Evolutionary conservation across 1,140 invertebrate genomes (phyloP).

Genomic region (Eumaeus atala): DNA sequence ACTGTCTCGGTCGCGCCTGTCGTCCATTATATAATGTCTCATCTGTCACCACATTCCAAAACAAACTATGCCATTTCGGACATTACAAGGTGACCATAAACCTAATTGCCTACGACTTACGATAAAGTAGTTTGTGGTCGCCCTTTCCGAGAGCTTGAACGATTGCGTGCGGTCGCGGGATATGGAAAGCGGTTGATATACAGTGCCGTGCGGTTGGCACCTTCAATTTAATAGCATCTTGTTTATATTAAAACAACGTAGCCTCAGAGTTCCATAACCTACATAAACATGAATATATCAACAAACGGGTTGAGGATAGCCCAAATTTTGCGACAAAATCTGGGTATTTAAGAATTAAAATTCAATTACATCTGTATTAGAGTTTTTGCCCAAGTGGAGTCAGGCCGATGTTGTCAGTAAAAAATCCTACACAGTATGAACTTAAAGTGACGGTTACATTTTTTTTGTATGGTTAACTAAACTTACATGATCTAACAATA

Average conservation of each 20-base stretch:
- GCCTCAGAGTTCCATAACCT: no score
- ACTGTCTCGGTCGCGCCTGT: not conserved
- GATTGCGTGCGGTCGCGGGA: slow-evolving; percentile 31
- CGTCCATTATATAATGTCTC: not conserved
- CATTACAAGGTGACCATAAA: slow-evolving; percentile 33
- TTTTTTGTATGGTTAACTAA: no score
- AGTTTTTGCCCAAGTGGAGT: no score
- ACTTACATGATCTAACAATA: no score
- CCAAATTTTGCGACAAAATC: no score
- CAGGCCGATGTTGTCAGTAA: no score
- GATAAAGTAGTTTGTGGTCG: slow-evolving; percentile 29
- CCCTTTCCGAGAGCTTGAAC: slow-evolving; percentile 18
- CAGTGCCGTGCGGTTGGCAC: slow-evolving; percentile 28
- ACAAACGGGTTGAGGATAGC: no score
- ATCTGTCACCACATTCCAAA: slow-evolving; percentile 1
- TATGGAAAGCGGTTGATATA: slow-evolving; percentile 20
- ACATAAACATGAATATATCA: no score
- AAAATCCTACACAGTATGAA: no score
- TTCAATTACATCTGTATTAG: no score
- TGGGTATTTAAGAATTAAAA: no score
- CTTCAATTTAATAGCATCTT: slow-evolving; percentile 19
- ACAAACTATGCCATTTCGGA: slow-evolving; percentile 10
- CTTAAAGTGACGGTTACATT: no score
- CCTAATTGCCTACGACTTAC: slow-evolving; percentile 32
- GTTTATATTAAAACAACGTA: not conserved